Base-by-base conservation (phyloP, 2,888 invertebrate species). In the Drosophila atroscutellata region DNA sequence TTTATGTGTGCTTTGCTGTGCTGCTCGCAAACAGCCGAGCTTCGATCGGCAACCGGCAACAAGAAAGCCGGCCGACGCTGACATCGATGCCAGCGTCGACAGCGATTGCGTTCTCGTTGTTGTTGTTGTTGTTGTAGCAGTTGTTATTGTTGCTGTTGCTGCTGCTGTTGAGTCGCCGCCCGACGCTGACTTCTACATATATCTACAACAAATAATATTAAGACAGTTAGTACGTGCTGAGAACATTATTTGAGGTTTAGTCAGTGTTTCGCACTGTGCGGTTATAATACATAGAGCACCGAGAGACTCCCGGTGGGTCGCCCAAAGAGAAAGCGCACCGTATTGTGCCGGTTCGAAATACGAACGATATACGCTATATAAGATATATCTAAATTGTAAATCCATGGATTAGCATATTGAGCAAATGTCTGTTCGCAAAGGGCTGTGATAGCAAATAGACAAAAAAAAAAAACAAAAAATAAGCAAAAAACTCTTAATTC, bases 241-340 rank as follows among this genome's bases (percentile, higher is more conserved):
- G 92, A 91, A 91, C 85, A 90, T 91, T 91, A 90, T 84, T 87
- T 87, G 90, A 87, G 89, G 85, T 91, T 90, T 92, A 92, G 91
- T 91, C 91, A 87, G 84, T 86, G 85, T 89, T 90, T 90, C 86
- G 89, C 85, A 79, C 86, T 91, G 86, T 83, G 75, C 84, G 86
- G 86, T 89, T 89, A 86, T 86, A 87, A 87, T 83, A 87, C 86
- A 83, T 64, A 86, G 73, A 86, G 79, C 65, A 72, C 63, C 56
- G 68, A 76, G 51, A 77, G 76, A 47, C 56, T 52, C 47, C 80
- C 80, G 71, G 65, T 63, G 36, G 49, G 49, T 39, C 52, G 39
- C 26, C 15, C 47, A 45, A 51, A 24, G 42, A 56, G n/a, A 39
- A 34, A 58, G 55, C 47, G 50, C 37, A 28, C 13, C 52, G 55